Conservation (phyloP, 2,888 invertebrate genomes). For the Drosophila mimica region DNA sequence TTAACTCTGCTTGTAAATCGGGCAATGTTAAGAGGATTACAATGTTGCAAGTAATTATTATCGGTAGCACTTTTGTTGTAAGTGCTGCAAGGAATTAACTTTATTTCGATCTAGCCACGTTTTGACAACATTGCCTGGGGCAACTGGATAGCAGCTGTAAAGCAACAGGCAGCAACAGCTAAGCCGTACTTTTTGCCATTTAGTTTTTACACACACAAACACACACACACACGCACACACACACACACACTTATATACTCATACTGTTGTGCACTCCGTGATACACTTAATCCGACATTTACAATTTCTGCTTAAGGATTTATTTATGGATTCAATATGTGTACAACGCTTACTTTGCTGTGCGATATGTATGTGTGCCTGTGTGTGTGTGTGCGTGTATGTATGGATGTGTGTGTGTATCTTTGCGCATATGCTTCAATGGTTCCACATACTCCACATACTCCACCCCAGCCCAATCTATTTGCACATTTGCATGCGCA, state of each 20-base stretch:
- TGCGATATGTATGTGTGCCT: slow-evolving; percentile 7
- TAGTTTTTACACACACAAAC: slow-evolving; percentile 62
- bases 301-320: slow-evolving; percentile 81
- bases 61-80: slow-evolving; percentile 52
- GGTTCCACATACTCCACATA: slow-evolving; percentile 30
- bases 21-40: slow-evolving; percentile 75
- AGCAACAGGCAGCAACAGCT: slow-evolving; percentile 33
- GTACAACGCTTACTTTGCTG: slow-evolving; percentile 60
- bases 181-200: slow-evolving; percentile 61
- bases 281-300: slow-evolving; percentile 81
- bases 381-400: slow-evolving; percentile 7
- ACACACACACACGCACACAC: slow-evolving; percentile 11
- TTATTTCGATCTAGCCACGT: slow-evolving; percentile 77
- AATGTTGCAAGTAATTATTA: slow-evolving; percentile 80
- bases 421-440: slow-evolving; percentile 64
- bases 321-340: slow-evolving; percentile 81
- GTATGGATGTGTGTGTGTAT: slow-evolving; percentile 27
- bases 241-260: slow-evolving; percentile 5
- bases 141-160: slow-evolving; percentile 5
- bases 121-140: slow-evolving; percentile 48
- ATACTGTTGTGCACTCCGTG: slow-evolving; percentile 41
- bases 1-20: slow-evolving; percentile 74
- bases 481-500: slow-evolving; percentile 57
- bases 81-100: slow-evolving; percentile 74
- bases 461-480: background rate